Evolutionary conservation across 2,888 invertebrate species (phyloP).

Genomic region (Eilema griseolum): DNA sequence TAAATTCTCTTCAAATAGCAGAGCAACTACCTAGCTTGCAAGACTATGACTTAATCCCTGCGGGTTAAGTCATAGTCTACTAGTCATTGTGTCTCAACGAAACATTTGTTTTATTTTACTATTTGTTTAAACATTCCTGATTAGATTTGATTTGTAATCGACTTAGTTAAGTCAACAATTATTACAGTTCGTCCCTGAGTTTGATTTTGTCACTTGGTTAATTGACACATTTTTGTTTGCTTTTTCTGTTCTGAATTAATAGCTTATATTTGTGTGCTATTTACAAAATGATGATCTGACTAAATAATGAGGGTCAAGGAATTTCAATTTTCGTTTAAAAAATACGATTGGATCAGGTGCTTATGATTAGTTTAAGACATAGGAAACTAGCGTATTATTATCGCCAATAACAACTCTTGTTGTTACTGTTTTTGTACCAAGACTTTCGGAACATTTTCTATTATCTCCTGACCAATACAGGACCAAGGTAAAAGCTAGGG

Average conservation of each 20-base stretch:
- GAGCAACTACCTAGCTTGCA: not conserved
- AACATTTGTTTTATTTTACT: not conserved
- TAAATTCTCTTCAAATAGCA: not conserved
- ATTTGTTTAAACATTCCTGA: not conserved
- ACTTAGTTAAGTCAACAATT: not conserved
- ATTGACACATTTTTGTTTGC: not conserved
- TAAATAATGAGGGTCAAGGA: conserved; percentile 24
- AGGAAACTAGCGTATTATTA: not conserved
- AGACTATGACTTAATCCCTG: not conserved
- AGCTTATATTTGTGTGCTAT: not conserved
- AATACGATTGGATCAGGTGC: conserved; percentile 1
- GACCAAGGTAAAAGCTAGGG: too few relatives aligned
- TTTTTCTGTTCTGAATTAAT: not conserved
- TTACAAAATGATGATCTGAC: conserved; percentile 6
- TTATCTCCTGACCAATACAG: too few relatives aligned
- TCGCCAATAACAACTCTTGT: too few relatives aligned
- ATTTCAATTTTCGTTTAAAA: conserved; percentile 15
- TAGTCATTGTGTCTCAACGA: not conserved
- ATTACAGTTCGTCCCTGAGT: not conserved
- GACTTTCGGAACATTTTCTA: too few relatives aligned
- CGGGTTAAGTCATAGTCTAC: not conserved
- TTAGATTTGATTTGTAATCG: not conserved
- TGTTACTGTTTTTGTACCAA: too few relatives aligned
- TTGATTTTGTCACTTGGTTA: not conserved
- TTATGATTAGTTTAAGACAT: not conserved